Base-by-base conservation (phyloP, 2,113 vertebrate species). In the Himantopus leucocephalus region DNA sequence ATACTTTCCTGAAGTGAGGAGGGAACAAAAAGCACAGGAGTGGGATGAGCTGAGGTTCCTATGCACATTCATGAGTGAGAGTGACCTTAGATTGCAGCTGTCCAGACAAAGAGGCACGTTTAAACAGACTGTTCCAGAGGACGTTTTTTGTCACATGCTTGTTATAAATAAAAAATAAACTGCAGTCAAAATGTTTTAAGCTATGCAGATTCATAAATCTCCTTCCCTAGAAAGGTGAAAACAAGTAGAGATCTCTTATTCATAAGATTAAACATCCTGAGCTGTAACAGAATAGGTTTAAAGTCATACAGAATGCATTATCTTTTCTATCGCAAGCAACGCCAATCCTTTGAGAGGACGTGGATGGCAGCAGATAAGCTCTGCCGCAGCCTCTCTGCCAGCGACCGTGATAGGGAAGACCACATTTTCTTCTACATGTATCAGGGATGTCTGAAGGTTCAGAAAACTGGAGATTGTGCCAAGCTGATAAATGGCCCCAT, bases 81-180 rank as follows among this genome's bases (percentile, higher is more conserved):
- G 45, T 7, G 76, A 62, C 63, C 60, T 85, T 58, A 55, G 71
- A 91, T 67, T 92, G 81, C 50, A 76, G 82, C 70, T 75, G 53
- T 77, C 14, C 85, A 45, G 64, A 55, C 39, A 63, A 73, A 73
- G 45, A 79, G 92, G 59, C 9, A 7, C 10, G 63, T 91, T 83
- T 70, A 85, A 94, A 68, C 53, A 43, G 52, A 27, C 9, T 37
- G 16, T 78, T 67, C 66, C 84, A 91, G 72, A 88, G 45, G 80
- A 66, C 32, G 8, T 74, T 85, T 53, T 29, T 60, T 15, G 52
- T 50, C 37, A 52, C 29, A 7, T 91, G 6, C 47, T 85, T 56
- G 39, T 27, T 27, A 90, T 89, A 91, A 95, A 94, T 85, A 96
- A 94, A 73, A 77, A 91, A 93, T 59, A 88, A 74, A 63, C 29